Conservation (phyloP, 2,888 invertebrate species). For the Mesochorus sp. region DNA sequence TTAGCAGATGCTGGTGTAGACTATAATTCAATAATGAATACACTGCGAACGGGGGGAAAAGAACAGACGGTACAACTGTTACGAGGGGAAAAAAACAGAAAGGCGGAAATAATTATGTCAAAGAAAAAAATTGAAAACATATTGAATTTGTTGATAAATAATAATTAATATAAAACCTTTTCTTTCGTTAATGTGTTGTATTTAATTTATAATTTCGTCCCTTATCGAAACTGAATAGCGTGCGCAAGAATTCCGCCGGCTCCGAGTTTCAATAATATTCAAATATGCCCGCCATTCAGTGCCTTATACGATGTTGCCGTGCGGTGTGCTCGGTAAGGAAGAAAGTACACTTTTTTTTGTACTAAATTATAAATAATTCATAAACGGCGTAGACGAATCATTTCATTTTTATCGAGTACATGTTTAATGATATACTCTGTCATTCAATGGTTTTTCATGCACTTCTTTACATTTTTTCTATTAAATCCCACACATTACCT, state of each 20-base stretch:
- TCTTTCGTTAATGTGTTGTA: not conserved
- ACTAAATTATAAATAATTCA: not conserved
- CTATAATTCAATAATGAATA: not conserved
- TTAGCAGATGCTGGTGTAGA: not conserved
- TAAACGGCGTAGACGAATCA: not conserved
- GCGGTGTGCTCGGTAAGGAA: not conserved
- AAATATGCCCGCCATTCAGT: too few species aligned
- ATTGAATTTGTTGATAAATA: not conserved
- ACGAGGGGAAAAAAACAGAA: not conserved
- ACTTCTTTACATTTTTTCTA: too few species aligned
- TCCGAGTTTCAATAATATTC: too few species aligned
- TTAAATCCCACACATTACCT: too few species aligned
- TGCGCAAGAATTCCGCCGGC: too few species aligned
- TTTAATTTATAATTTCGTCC: not conserved
- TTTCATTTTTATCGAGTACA: too few species aligned
- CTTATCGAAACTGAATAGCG: too few species aligned
- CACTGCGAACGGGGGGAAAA: not conserved
- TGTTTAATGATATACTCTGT: too few species aligned
- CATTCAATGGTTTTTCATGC: too few species aligned
- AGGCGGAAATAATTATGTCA: not conserved
- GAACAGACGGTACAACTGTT: not conserved
- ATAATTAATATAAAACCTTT: not conserved
- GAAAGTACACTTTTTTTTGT: not conserved
- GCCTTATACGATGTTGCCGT: not conserved
- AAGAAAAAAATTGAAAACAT: not conserved